phyloP scores from a whole-genome alignment of 2,797 vertebrate genomes.

The Nannoperca obscura region DNA sequence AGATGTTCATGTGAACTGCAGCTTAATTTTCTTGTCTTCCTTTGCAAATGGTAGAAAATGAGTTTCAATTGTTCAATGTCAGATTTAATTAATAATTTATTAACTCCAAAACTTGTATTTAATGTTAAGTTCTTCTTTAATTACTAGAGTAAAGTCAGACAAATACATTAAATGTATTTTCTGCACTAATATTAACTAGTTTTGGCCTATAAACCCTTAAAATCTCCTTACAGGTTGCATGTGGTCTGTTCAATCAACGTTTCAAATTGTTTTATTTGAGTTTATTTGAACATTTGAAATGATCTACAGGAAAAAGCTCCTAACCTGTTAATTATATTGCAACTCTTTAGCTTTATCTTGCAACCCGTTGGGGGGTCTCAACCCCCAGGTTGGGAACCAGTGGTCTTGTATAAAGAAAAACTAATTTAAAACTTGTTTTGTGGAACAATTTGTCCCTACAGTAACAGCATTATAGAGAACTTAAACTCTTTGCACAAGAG shows the following conservation, averaged over 20 bases:
- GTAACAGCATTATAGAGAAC: neutral
- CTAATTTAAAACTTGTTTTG: neutral
- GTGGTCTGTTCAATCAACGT: neutral
- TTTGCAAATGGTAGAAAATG: neutral
- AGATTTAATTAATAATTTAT: neutral
- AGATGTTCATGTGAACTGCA: neutral
- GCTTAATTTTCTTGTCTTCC: neutral
- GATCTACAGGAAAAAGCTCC: neutral
- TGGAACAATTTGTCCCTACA: neutral
- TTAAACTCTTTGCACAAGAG: neutral
- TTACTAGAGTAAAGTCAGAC: neutral
- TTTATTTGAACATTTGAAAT: neutral
- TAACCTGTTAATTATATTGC: neutral
- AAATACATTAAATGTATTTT: neutral
- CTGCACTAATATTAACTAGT: neutral
- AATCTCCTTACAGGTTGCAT: neutral
- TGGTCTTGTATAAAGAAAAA: neutral
- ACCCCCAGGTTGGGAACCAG: neutral
- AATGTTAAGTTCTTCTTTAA: neutral
- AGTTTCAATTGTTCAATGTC: neutral
- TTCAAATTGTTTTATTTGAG: neutral
- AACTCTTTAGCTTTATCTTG: neutral
- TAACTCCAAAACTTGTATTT: neutral
- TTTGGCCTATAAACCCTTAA: neutral
- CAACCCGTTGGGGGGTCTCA: too few species aligned